Evolutionary conservation across 2,113 vertebrate genomes (phyloP), one percentile per base, ranked within the genome.

Genomic region (Sarotherodon lohbergeri): DNA sequence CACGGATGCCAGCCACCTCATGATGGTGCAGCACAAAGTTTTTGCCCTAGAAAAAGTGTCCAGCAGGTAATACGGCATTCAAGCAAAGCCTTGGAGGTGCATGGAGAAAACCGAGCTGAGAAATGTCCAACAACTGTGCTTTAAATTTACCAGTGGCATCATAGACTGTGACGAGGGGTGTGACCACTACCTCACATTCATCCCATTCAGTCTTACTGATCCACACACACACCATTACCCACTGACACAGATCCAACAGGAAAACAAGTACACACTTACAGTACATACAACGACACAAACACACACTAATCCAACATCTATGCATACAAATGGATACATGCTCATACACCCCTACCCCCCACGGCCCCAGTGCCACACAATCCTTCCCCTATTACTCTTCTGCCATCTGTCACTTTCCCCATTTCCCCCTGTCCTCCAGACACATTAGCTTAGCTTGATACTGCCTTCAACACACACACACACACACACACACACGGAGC

Each of bases 1-100:
- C 78, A 97, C 27, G 1, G 94, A 94, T 8, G 91, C 50, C 55
- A 96, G 88, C 96, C 95, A 96, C 96, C 93, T 97, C 96, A 96
- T 96, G 83, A 50, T 24, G 43, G 13, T 4, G 32, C 81, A 24
- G 16, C 2, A 3, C 8, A 14, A 50, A 22, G 8, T 10, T 41
- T 59, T 73, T 85, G 22, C 2, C 57, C 78, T 52, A 83, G 34
- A 81, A 66, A 82, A 88, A 61, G 14, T 36, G 54, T 87, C 88
- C 86, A 2, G 24, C 84, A 9, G 36, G 22, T 16, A 24, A 17
- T 4, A 1, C 7, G 36, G 24, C 4, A 43, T 78, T 78, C 11
- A 81, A 87, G 57, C 4, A 3, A n/a, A 83, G 61, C 57, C 85
- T 34, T 34, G 68, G 27, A 90, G 87, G 59, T 32, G 27, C 73